Evolutionary conservation across 2,797 vertebrate genomes (phyloP).

Genomic region (Sorex maritimensis): DNA sequence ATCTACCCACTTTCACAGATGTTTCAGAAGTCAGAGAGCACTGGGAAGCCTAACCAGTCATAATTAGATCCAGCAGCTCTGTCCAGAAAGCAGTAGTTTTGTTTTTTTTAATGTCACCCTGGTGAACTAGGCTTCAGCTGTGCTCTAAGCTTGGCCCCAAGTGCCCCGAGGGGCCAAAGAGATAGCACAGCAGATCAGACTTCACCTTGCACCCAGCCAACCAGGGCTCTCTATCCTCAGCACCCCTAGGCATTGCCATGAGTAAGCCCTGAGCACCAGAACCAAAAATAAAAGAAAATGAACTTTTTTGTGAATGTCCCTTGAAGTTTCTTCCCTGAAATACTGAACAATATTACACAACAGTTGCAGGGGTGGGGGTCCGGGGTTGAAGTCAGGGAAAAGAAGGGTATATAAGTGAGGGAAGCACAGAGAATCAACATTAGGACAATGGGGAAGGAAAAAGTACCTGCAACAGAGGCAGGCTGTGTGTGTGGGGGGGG

Average conservation of each 20-base stretch:
- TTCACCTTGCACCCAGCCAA: too few species aligned
- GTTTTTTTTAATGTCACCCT: slow-evolving; percentile 55
- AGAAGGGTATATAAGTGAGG: too few species aligned
- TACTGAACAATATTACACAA: slow-evolving; percentile 20
- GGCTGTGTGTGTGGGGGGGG: too few species aligned
- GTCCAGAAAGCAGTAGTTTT: slow-evolving; percentile 60
- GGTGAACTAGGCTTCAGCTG: slow-evolving; percentile 47
- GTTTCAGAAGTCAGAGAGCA: slow-evolving; percentile 75
- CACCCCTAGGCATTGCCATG: too few species aligned
- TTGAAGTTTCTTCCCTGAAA: slow-evolving; percentile 71
- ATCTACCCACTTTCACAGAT: slow-evolving; percentile 69
- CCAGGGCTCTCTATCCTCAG: too few species aligned
- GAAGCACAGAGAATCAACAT: too few species aligned
- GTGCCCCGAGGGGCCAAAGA: background rate
- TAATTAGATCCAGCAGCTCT: slow-evolving; percentile 72
- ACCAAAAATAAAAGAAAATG: too few species aligned
- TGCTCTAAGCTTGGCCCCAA: slow-evolving; percentile 63
- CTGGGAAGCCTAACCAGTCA: slow-evolving; percentile 72
- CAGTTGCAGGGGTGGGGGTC: background rate
- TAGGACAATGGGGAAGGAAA: too few species aligned
- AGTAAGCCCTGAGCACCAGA: too few species aligned
- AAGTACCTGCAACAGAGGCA: too few species aligned
- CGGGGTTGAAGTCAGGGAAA: too few species aligned
- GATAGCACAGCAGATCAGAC: background rate
- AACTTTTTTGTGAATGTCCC: background rate